Conservation (phyloP, 2,888 invertebrate species). For the Odontomyia ornata region DNA sequence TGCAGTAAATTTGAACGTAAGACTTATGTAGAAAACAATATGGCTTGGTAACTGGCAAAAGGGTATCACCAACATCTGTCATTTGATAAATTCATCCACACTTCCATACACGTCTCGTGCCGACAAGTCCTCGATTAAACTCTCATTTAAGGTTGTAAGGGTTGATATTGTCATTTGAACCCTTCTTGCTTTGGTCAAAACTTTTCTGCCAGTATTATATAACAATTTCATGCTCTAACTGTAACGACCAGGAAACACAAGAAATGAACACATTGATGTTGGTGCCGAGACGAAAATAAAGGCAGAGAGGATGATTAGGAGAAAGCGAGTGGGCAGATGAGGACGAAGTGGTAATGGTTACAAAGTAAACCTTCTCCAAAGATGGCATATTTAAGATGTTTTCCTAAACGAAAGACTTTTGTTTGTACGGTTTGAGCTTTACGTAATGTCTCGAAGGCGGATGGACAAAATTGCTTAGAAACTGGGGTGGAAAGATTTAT, state of each 20-base stretch:
- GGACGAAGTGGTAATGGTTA: neutral
- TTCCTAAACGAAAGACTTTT: neutral
- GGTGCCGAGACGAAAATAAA: neutral
- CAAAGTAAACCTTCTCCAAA: neutral
- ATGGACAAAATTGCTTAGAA: neutral
- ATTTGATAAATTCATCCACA: conserved; percentile 39
- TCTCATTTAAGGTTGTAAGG: conserved; percentile 22
- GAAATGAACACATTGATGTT: neutral
- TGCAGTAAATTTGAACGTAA: neutral
- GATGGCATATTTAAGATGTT: conserved; percentile 18
- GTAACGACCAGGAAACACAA: neutral
- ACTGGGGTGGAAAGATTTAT: neutral
- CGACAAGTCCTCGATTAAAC: conserved; percentile 39
- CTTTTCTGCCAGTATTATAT: neutral
- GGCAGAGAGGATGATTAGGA: neutral
- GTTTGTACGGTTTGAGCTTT: neutral
- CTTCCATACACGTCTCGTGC: conserved; percentile 8
- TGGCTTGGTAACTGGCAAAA: neutral
- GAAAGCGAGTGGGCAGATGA: neutral
- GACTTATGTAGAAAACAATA: conserved; percentile 18
- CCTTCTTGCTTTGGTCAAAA: neutral
- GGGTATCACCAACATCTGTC: conserved; percentile 38
- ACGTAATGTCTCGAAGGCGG: neutral
- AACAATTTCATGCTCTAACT: conserved; percentile 10
- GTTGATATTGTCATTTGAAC: conserved; percentile 36